Conservation (phyloP, 2,113 vertebrate species). For the Orientallactaga bullata region DNA sequence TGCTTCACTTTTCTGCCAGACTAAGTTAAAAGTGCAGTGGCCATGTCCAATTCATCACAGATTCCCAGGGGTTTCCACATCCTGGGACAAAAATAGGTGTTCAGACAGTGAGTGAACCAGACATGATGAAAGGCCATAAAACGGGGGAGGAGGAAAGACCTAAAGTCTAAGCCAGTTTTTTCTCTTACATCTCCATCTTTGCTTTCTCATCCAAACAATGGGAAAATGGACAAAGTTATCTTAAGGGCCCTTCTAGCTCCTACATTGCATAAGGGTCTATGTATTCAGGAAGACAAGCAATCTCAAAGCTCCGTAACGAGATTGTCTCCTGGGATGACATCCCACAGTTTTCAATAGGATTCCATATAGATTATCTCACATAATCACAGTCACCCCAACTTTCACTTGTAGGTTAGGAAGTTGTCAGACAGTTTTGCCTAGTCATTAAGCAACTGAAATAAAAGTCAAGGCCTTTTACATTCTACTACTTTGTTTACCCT, state of each 20-base stretch:
- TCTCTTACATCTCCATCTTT: not conserved
- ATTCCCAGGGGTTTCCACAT: not conserved
- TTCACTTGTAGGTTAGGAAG: constrained; percentile 34
- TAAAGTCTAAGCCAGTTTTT: not conserved
- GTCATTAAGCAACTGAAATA: not conserved
- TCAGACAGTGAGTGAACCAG: not conserved
- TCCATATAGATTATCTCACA: constrained; percentile 17
- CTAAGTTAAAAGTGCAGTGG: not conserved
- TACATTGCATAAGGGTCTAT: not conserved
- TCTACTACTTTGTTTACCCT: not conserved
- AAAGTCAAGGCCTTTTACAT: not conserved
- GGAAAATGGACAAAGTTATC: not conserved
- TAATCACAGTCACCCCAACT: not conserved
- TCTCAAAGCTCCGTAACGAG: not conserved
- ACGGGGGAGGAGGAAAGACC: not conserved
- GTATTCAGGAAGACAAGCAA: not conserved
- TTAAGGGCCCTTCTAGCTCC: not conserved
- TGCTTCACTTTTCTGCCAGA: not conserved
- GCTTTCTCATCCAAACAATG: not conserved
- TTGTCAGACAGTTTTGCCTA: not conserved
- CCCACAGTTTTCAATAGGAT: not conserved
- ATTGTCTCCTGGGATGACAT: not conserved
- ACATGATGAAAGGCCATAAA: not conserved
- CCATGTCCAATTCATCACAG: not conserved
- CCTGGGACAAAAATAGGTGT: constrained; percentile 3